phyloP scores from a whole-genome alignment of 2,797 vertebrate species.

The Brotula barbata region DNA sequence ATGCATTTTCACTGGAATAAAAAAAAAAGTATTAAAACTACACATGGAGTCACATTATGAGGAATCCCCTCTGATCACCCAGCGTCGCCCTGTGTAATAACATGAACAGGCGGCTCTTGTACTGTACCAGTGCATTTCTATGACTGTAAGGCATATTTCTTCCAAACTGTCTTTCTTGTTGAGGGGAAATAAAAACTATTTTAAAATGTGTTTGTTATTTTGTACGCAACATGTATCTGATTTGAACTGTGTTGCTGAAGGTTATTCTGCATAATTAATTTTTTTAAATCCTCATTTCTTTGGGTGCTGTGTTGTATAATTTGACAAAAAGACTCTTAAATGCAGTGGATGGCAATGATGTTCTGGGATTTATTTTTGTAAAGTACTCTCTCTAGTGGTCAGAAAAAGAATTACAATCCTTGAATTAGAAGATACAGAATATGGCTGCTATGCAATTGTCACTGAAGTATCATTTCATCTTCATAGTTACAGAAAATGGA shows the following conservation, averaged over 20 bases:
- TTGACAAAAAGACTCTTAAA: not conserved
- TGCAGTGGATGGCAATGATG: not conserved
- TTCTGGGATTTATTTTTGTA: constrained; percentile 1
- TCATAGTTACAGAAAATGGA: not conserved
- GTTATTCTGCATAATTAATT: not conserved
- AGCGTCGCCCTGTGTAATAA: constrained; percentile 14
- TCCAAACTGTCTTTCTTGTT: constrained; percentile 33
- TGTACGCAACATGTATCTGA: not conserved
- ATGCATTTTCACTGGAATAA: constrained; percentile 9
- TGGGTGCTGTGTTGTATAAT: not conserved
- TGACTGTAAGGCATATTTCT: constrained; percentile 23
- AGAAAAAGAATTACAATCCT: constrained; percentile 4
- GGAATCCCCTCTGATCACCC: not conserved
- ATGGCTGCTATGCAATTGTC: too few relatives aligned
- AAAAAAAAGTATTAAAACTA: not conserved
- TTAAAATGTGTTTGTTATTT: constrained; percentile 14
- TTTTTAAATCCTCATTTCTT: not conserved
- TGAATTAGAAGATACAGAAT: not conserved
- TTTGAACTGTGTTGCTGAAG: not conserved
- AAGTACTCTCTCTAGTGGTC: constrained; percentile 43
- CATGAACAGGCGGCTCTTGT: constrained; percentile 28
- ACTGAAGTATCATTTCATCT: too few relatives aligned
- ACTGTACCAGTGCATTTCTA: constrained; percentile 27
- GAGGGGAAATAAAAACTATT: constrained; percentile 37
- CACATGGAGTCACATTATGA: constrained; percentile 4